These are phyloP conservation scores for Calameuta pallipes DNA, from an alignment of 2,888 invertebrate genomes.

Conservation along the genomic window DNA sequence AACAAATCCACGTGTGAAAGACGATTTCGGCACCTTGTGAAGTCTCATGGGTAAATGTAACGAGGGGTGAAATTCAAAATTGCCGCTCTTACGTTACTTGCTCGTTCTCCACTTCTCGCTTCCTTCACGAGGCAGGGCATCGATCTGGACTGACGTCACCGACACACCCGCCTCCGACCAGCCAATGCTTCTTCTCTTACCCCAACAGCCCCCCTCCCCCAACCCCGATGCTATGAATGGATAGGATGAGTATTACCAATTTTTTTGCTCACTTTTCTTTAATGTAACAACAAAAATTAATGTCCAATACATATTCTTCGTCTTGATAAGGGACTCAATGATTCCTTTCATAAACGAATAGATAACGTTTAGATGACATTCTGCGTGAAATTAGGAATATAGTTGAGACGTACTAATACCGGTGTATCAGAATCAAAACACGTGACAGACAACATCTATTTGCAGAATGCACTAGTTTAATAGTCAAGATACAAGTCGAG, in stretches of 20 bases:
- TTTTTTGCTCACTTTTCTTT: conserved; percentile 2
- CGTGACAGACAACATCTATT: background rate
- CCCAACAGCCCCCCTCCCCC: background rate
- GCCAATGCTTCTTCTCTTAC: conserved; percentile 39
- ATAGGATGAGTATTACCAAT: conserved; percentile 26
- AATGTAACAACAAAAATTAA: conserved; percentile 7
- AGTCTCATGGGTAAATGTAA: background rate
- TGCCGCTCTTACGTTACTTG: conserved; percentile 9
- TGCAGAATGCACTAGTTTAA: background rate
- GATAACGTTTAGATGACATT: background rate
- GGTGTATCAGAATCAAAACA: background rate
- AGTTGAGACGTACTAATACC: background rate
- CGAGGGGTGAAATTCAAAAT: background rate
- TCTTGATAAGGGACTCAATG: background rate
- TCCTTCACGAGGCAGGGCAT: conserved; percentile 28
- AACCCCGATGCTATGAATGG: conserved; percentile 39
- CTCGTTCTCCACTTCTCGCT: conserved; percentile 1
- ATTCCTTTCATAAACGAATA: background rate
- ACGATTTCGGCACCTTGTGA: background rate
- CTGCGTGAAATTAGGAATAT: background rate
- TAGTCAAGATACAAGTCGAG: background rate
- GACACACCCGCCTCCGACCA: conserved; percentile 50
- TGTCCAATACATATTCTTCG: background rate
- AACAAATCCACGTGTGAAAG: background rate
- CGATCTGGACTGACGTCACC: conserved; percentile 52